phyloP scores from a whole-genome alignment of 2,888 invertebrate species.

The Dasypogon diadema region DNA sequence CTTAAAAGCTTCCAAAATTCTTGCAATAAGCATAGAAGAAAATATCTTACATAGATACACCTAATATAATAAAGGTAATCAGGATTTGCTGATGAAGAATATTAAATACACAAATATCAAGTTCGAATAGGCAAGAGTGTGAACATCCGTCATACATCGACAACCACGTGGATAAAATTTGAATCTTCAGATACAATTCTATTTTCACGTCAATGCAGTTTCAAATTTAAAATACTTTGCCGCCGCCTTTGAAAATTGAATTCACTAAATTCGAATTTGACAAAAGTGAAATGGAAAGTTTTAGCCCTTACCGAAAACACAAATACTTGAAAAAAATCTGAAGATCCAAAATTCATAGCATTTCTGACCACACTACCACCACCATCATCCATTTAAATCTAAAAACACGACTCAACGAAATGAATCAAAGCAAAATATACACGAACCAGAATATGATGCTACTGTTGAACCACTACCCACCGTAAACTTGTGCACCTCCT shows the following conservation, averaged over 20 bases:
- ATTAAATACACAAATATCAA: too few relatives aligned
- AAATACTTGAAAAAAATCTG: conserved; percentile 32
- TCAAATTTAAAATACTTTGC: too few relatives aligned
- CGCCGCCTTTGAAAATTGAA: conserved; percentile 30
- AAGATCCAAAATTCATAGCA: background rate
- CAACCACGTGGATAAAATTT: too few relatives aligned
- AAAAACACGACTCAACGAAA: background rate
- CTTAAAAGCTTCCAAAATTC: too few relatives aligned
- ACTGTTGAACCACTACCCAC: conserved; percentile 6
- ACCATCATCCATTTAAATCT: conserved; percentile 38
- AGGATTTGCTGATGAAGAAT: too few relatives aligned
- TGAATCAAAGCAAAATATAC: background rate
- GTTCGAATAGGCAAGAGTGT: too few relatives aligned
- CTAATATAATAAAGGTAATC: too few relatives aligned
- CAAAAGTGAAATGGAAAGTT: conserved; percentile 21
- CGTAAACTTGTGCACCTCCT: conserved; percentile 1
- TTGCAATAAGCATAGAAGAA: too few relatives aligned
- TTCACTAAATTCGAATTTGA: conserved; percentile 10
- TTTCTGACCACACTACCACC: conserved; percentile 1
- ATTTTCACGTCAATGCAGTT: conserved; percentile 39
- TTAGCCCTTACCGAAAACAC: background rate
- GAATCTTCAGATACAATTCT: too few relatives aligned
- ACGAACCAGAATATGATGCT: background rate
- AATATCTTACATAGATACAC: too few relatives aligned
- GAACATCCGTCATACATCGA: too few relatives aligned